Evolutionary conservation across 2,888 invertebrate species (phyloP).

Genomic region (Megamerina dolium): DNA sequence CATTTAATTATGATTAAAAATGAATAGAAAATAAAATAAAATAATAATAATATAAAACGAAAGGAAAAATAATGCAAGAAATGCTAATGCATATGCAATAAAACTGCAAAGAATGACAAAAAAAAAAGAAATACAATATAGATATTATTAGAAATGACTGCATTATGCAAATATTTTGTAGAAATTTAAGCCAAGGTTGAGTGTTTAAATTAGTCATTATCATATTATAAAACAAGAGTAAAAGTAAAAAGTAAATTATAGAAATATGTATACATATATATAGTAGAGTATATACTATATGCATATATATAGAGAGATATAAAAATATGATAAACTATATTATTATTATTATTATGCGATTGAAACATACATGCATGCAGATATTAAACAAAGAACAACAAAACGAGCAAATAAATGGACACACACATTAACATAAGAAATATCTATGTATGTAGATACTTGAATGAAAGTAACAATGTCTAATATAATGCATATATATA

Average conservation of each 20-base stretch:
- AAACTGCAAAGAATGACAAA: too few species aligned
- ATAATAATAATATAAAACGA: not conserved
- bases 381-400: too few species aligned
- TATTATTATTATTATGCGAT: not conserved
- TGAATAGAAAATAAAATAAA: slow-evolving; percentile 5
- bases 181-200: slow-evolving; percentile 42
- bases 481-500: not conserved
- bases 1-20: slow-evolving; percentile 2
- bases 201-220: slow-evolving; percentile 24
- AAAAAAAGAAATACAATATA: slow-evolving; percentile 33
- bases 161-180: slow-evolving; percentile 47
- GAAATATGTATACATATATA: slow-evolving; percentile 20
- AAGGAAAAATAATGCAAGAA: too few species aligned
- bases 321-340: not conserved
- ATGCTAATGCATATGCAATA: too few species aligned
- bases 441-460: too few species aligned
- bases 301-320: not conserved
- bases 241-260: slow-evolving; percentile 25
- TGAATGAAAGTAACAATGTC: slow-evolving; percentile 8
- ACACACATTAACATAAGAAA: too few species aligned
- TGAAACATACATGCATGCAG: too few species aligned
- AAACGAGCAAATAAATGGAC: too few species aligned
- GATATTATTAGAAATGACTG: too few species aligned
- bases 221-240: slow-evolving; percentile 13
- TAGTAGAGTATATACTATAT: not conserved